These are phyloP conservation scores for Limnephilus lunatus DNA, from an alignment of 2,888 invertebrate genomes.

Conservation along the genomic window DNA sequence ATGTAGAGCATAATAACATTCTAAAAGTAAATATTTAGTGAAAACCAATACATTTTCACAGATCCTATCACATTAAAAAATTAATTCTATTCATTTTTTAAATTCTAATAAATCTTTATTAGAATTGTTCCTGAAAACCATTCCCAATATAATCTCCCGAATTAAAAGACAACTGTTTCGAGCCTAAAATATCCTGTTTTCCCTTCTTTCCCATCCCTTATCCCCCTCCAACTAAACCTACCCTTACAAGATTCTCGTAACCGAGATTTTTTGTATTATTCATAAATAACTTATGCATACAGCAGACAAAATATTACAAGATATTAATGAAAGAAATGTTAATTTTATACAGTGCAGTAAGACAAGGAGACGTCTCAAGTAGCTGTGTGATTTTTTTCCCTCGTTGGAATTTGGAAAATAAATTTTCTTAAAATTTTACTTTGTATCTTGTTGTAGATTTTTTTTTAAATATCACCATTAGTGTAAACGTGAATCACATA, in stretches of 20 bases:
- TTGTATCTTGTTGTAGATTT: not conserved
- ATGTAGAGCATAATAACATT: too few relatives aligned
- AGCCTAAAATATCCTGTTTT: not conserved
- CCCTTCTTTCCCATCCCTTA: not conserved
- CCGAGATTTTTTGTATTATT: constrained; percentile 76
- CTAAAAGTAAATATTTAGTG: too few relatives aligned
- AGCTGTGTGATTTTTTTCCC: not conserved
- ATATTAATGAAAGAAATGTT: constrained; percentile 80
- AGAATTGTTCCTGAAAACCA: not conserved
- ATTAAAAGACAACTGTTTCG: not conserved
- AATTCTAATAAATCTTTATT: too few relatives aligned
- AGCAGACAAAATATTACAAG: constrained; percentile 79
- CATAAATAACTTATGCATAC: constrained; percentile 79
- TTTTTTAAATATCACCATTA: too few relatives aligned
- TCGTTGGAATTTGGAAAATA: not conserved
- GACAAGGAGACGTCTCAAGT: constrained; percentile 21
- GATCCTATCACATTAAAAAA: too few relatives aligned
- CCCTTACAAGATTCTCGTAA: constrained; percentile 50
- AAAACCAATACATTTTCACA: too few relatives aligned
- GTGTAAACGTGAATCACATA: too few relatives aligned
- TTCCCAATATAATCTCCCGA: not conserved
- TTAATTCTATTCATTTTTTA: too few relatives aligned
- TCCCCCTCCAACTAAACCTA: constrained; percentile 44
- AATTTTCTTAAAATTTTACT: not conserved
- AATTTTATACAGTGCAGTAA: constrained; percentile 71